These are phyloP conservation scores for Malachius bipustulatus DNA, from an alignment of 2,888 invertebrate genomes.

Conservation along the genomic window DNA sequence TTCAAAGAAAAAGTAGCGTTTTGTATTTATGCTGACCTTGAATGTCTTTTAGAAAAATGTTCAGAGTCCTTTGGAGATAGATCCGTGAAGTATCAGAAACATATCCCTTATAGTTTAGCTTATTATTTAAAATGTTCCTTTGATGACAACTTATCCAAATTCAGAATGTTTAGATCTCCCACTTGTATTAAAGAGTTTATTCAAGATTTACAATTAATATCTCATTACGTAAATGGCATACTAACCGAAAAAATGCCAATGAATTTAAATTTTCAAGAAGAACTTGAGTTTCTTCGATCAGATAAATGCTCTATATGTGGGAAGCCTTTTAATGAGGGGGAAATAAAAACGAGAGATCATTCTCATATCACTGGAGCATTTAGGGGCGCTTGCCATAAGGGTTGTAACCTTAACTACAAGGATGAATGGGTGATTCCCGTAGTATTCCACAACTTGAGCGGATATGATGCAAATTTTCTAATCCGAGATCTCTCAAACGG, in stretches of 20 bases:
- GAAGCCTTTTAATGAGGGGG: constrained; percentile 3
- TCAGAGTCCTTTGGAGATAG: neutral
- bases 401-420: constrained; percentile 8
- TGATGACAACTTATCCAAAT: constrained; percentile 16
- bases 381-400: constrained; percentile 9
- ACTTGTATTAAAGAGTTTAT: constrained; percentile 15
- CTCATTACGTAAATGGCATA: neutral
- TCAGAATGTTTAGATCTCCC: constrained; percentile 13
- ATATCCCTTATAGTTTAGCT: constrained; percentile 18
- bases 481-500: constrained; percentile 13
- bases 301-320: constrained; percentile 8
- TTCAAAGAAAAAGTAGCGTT: neutral
- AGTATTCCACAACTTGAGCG: constrained; percentile 10
- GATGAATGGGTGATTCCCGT: constrained; percentile 9
- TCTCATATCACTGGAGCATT: constrained; percentile 9
- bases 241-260: constrained; percentile 6
- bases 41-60: constrained; percentile 3
- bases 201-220: neutral
- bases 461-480: too few relatives aligned
- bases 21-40: neutral
- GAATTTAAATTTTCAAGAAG: constrained; percentile 7
- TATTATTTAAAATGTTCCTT: constrained; percentile 21
- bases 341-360: constrained; percentile 7
- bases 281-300: neutral
- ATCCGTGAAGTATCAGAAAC: constrained; percentile 11